A percentile compares a stretch with the other conserved stretches of the same genome.
These are phyloP conservation scores for Rapana venosa DNA, from an alignment of 2,888 invertebrate species.

Conservation along the genomic window DNA sequence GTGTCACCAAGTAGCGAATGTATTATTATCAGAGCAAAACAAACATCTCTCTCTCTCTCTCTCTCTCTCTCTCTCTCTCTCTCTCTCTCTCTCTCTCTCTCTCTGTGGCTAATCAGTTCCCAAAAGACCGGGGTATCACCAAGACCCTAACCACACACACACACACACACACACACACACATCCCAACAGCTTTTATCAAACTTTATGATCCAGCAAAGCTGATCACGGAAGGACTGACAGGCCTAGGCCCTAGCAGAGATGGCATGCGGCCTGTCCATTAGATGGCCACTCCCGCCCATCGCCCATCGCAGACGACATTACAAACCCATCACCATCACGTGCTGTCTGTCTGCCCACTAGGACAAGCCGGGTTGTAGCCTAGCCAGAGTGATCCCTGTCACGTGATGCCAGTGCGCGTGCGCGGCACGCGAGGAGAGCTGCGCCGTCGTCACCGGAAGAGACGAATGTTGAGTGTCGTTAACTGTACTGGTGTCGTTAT, in stretches of 20 bases:
- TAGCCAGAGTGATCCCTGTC: not conserved
- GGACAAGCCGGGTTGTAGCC: not conserved
- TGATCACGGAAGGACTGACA: not conserved
- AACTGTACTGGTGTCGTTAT: too few species aligned
- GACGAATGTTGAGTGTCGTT: too few species aligned
- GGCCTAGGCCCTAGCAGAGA: not conserved
- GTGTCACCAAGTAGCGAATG: too few species aligned
- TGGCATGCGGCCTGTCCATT: constrained; percentile 17
- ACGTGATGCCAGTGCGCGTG: constrained; percentile 3
- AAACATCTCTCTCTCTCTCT: not conserved
- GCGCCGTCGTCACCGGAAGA: not conserved
- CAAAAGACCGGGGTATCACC: too few species aligned
- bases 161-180: too few species aligned
- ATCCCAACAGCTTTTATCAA: too few species aligned
- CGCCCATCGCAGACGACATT: constrained; percentile 3
- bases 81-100: not conserved
- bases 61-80: not conserved
- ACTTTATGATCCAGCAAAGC: not conserved
- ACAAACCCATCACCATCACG: constrained; percentile 4
- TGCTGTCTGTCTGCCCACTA: not conserved
- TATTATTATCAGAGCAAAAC: too few species aligned
- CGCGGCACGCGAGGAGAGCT: constrained; percentile 1
- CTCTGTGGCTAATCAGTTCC: not conserved
- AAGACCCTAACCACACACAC: not conserved
- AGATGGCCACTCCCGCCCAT: not conserved